phyloP scores from a whole-genome alignment of 2,113 vertebrate species.

The Cyprichromis sp. region DNA sequence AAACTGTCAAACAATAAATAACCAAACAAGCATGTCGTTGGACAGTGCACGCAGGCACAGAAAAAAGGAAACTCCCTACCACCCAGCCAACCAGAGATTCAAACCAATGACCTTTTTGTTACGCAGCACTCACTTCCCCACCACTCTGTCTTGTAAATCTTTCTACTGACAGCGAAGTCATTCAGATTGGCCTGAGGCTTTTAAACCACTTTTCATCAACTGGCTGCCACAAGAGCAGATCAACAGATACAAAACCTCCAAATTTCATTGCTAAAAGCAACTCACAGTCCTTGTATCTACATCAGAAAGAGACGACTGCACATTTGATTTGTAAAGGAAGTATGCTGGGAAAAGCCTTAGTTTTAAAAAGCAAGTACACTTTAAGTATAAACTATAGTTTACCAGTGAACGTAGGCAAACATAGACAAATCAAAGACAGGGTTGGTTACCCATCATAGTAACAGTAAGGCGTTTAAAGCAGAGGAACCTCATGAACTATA shows the following conservation, averaged over 20 bases:
- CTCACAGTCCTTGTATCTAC: not conserved
- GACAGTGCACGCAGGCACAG: not conserved
- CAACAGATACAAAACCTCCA: not conserved
- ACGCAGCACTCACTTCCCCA: not conserved
- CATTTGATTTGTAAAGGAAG: not conserved
- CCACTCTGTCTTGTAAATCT: not conserved
- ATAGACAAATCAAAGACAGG: not conserved
- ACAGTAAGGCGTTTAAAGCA: not conserved
- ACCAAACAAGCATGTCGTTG: not conserved
- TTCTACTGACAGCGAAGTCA: not conserved
- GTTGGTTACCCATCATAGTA: not conserved
- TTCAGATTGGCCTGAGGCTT: not conserved
- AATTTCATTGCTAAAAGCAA: not conserved
- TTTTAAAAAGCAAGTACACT: not conserved
- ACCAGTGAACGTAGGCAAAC: not conserved
- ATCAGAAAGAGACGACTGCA: not conserved
- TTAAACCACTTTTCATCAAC: not conserved
- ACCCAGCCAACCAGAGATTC: not conserved
- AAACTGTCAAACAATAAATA: not conserved
- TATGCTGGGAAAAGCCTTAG: not conserved
- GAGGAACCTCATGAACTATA: not conserved
- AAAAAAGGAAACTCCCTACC: not conserved
- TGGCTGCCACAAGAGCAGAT: not conserved
- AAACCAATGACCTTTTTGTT: not conserved
- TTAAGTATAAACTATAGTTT: not conserved